Evolutionary conservation across 2,797 vertebrate genomes (phyloP).

Genomic region (Eleutherodactylus coqui): DNA sequence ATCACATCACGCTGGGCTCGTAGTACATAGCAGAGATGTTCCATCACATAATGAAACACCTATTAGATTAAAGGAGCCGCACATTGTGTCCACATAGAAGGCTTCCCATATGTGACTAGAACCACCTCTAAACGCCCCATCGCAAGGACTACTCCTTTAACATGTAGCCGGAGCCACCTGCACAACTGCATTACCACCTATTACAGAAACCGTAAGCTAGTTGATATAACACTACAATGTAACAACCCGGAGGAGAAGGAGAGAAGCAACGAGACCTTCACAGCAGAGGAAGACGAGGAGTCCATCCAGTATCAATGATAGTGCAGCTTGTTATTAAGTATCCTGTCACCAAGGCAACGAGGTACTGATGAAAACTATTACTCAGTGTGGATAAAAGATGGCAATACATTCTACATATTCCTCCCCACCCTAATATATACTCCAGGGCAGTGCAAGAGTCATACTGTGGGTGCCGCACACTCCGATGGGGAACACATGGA

Average conservation of each 20-base stretch:
- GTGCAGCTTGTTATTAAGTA: background rate
- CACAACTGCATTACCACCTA: too few relatives aligned
- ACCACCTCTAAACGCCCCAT: too few relatives aligned
- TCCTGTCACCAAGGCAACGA: background rate
- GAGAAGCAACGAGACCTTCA: background rate
- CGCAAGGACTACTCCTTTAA: too few relatives aligned
- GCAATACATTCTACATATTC: background rate
- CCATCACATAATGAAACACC: background rate
- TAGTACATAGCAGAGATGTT: background rate
- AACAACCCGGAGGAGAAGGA: background rate
- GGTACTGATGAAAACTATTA: background rate
- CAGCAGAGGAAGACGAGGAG: background rate
- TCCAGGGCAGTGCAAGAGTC: background rate
- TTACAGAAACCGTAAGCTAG: too few relatives aligned
- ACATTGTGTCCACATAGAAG: background rate
- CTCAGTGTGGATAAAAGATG: background rate
- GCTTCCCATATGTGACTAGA: too few relatives aligned
- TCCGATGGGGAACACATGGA: conserved; percentile 5
- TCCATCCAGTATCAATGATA: background rate
- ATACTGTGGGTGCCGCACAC: background rate
- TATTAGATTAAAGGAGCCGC: background rate
- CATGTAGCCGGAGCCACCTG: too few relatives aligned
- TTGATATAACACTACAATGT: too few relatives aligned
- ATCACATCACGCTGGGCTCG: background rate
- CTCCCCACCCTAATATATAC: background rate